These are phyloP conservation scores for Leptinotarsa haldemani DNA, from an alignment of 2,888 invertebrate species.

Conservation along the genomic window DNA sequence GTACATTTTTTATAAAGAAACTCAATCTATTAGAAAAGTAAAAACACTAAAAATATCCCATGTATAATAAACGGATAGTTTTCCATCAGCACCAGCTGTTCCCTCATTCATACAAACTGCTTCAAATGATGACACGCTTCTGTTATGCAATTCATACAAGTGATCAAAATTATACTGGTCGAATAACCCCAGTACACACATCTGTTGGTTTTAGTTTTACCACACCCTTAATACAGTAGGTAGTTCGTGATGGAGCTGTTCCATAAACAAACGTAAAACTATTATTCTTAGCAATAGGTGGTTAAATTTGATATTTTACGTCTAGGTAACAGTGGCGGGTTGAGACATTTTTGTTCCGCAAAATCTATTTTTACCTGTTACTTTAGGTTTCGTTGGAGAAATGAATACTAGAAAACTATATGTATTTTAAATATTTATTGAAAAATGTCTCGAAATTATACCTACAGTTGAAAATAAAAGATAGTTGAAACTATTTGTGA, in stretches of 20 bases:
- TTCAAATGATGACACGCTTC: conserved; percentile 12
- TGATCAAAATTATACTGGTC: conserved; percentile 14
- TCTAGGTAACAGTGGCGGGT: neutral
- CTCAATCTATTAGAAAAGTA: no score
- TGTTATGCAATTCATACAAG: conserved; percentile 7
- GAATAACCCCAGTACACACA: conserved; percentile 16
- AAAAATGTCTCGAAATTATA: no score
- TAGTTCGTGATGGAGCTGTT: conserved; percentile 24
- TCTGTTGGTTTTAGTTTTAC: conserved; percentile 25
- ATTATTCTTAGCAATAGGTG: conserved; percentile 4
- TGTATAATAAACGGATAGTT: neutral
- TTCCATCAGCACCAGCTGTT: conserved; percentile 9
- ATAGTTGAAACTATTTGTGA: no score
- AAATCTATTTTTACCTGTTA: neutral
- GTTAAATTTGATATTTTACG: conserved; percentile 14
- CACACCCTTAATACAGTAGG: conserved; percentile 21
- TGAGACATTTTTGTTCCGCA: neutral
- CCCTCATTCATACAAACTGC: conserved; percentile 10
- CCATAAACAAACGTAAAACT: neutral
- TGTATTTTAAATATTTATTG: neutral
- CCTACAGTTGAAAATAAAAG: no score
- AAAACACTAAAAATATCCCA: neutral
- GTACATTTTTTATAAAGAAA: no score
- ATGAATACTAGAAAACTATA: neutral
- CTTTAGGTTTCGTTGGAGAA: no score